Base-by-base conservation (phyloP, 1,140 invertebrate species). In the Drosophila nigrodunni region DNA sequence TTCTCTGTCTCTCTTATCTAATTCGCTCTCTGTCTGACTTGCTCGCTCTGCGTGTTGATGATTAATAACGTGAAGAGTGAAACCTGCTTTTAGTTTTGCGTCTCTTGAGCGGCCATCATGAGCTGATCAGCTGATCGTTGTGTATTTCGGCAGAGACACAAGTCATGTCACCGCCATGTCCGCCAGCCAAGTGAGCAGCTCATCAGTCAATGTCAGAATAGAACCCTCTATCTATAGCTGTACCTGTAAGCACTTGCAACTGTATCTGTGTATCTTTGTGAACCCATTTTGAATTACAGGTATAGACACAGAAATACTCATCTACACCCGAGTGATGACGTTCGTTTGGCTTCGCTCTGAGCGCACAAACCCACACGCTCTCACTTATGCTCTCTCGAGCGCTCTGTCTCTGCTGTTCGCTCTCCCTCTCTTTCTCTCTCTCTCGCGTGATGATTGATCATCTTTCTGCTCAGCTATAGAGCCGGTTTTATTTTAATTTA, bases 281-380 rank as follows among this genome's bases (percentile, higher is more conserved):
- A 77, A 44, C 82, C 82, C 83, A 88, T 88, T 90, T 88, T 88
- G 85, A 75, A 88, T 80, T 74, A 46, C 65, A 69, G 59, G 52
- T 52, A 74, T 55, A 50, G 25, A 15, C 18, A 55, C 52, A 30
- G 46, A 44, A 69, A 69, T 46, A 78, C 69, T 62, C 64, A 67
- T 78, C 52, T 76, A 67, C 67, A 57, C 54, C 57, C 73, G 83
- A 77, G 79, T 83, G 70, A 37, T 61, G 44, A 61, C 59, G 25
- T 35, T 34, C 18, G 13, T 25, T 50, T 30, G 5, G 30, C 25
- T 15, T 30, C 6, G 25, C 34, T 9, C 46, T 49, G 54, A 43
- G 37, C 39, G 54, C 41, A 35, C 34, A 44, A n/a, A 3, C 0
- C 25, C 25, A 30, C 25, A 30, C 35, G n/a, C 59, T 49, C 58